A percentile compares a stretch with the other conserved stretches of the same genome.
phyloP scores from a whole-genome alignment of 2,113 vertebrate species.

The Halichoeres trimaculatus region DNA sequence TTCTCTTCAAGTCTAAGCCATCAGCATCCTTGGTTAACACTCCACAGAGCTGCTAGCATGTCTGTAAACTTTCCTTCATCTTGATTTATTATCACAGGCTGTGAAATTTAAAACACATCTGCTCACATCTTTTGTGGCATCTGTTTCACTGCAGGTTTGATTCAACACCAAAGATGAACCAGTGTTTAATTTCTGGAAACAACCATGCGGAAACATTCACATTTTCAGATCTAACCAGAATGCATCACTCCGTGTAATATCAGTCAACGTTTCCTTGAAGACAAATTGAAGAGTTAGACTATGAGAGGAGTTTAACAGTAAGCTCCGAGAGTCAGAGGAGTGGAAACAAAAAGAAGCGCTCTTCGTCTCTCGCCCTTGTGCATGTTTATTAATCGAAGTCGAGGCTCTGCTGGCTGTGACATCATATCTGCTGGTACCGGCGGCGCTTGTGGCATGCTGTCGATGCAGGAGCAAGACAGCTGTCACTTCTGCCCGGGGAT shows the following conservation, averaged over 20 bases:
- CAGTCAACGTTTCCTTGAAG: too few relatives aligned
- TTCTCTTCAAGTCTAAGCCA: too few relatives aligned
- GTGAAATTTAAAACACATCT: not conserved
- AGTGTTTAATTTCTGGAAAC: not conserved
- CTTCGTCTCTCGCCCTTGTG: not conserved
- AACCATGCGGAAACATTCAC: not conserved
- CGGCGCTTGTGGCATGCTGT: constrained; percentile 5
- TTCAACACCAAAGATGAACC: not conserved
- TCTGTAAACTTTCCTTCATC: not conserved
- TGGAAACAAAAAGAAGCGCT: constrained; percentile 1
- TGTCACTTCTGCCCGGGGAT: constrained; percentile 67
- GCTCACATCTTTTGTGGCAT: not conserved
- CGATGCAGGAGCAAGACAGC: constrained; percentile 45
- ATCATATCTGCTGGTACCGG: constrained; percentile 40
- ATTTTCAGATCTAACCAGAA: too few relatives aligned
- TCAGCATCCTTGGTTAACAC: not conserved
- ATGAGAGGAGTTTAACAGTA: not conserved
- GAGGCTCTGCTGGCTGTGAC: constrained; percentile 38
- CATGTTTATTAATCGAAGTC: constrained; percentile 41
- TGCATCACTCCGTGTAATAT: too few relatives aligned
- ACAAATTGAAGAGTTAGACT: not conserved
- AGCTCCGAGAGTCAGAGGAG: not conserved
- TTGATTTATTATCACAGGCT: not conserved
- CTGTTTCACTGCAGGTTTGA: not conserved
- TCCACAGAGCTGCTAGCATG: not conserved